A percentile compares a stretch with the other conserved stretches of the same genome.
Evolutionary conservation across 2,888 invertebrate genomes (phyloP).

Genomic region (Saturnia pavonia): DNA sequence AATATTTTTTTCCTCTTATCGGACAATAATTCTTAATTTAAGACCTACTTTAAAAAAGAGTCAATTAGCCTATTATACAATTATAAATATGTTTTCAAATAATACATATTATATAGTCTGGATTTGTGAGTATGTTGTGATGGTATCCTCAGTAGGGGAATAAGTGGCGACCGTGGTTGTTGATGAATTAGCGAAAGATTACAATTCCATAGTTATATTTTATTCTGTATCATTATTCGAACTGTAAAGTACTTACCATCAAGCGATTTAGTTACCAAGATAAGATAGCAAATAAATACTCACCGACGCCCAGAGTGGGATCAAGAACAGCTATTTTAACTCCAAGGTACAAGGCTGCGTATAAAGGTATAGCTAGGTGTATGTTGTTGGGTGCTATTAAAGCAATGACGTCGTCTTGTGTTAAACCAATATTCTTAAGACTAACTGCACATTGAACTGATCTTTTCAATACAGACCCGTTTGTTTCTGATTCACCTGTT

Average conservation of each 20-base stretch:
- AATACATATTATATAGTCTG: too few relatives aligned
- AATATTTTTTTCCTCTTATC: too few relatives aligned
- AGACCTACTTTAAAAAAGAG: too few relatives aligned
- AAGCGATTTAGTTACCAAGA: not conserved
- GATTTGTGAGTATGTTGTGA: too few relatives aligned
- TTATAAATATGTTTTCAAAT: too few relatives aligned
- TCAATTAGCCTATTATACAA: too few relatives aligned
- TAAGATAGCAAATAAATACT: not conserved
- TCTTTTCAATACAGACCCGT: constrained; percentile 52
- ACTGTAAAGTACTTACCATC: not conserved
- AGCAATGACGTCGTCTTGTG: constrained; percentile 59
- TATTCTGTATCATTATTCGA: too few relatives aligned
- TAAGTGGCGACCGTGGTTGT: too few relatives aligned
- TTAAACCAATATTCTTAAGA: constrained; percentile 54
- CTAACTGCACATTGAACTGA: constrained; percentile 61
- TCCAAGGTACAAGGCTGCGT: constrained; percentile 68
- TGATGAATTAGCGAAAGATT: too few relatives aligned
- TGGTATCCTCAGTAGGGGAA: too few relatives aligned
- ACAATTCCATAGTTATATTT: too few relatives aligned
- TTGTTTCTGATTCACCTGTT: constrained; percentile 64
- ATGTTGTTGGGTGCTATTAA: constrained; percentile 68
- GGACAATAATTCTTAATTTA: too few relatives aligned
- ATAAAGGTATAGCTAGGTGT: constrained; percentile 64
- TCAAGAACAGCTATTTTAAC: constrained; percentile 44
- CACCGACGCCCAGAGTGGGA: not conserved